Conservation (phyloP, 2,113 vertebrate species). For the Labeo catla region DNA sequence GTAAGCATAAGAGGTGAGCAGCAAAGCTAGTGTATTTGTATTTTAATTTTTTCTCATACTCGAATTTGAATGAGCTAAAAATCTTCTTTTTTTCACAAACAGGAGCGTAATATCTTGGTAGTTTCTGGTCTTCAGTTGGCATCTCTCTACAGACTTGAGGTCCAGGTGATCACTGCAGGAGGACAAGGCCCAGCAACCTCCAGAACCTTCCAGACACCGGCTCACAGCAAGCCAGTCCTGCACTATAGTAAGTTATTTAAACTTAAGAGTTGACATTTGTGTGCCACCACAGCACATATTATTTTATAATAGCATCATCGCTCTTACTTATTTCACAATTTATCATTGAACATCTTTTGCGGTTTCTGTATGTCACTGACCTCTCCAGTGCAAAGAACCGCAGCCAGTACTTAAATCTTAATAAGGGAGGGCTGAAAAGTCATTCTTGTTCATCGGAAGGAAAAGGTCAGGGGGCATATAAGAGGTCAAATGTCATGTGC, state of each 20-base stretch:
- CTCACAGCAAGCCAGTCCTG: slow-evolving; percentile 50
- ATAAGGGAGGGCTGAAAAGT: not conserved
- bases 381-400: not conserved
- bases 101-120: slow-evolving; percentile 66
- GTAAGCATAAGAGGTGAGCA: not conserved
- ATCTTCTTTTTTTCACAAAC: not conserved
- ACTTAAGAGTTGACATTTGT: not conserved
- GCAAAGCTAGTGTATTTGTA: not conserved
- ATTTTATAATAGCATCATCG: not conserved
- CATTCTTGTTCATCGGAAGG: not conserved
- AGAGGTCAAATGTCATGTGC: slow-evolving; percentile 18
- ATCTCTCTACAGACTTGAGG: slow-evolving; percentile 71
- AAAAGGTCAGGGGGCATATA: slow-evolving; percentile 4
- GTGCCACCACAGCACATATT: not conserved
- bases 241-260: slow-evolving; percentile 63
- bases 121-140: slow-evolving; percentile 64
- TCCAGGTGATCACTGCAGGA: slow-evolving; percentile 62
- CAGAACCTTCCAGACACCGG: slow-evolving; percentile 70
- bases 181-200: slow-evolving; percentile 67
- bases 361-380: not conserved
- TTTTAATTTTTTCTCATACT: not conserved
- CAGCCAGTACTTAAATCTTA: not conserved
- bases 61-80: not conserved
- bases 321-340: not conserved
- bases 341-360: not conserved